Evolutionary conservation across 2,113 vertebrate genomes (phyloP).

Genomic region (Leptosomus discolor): DNA sequence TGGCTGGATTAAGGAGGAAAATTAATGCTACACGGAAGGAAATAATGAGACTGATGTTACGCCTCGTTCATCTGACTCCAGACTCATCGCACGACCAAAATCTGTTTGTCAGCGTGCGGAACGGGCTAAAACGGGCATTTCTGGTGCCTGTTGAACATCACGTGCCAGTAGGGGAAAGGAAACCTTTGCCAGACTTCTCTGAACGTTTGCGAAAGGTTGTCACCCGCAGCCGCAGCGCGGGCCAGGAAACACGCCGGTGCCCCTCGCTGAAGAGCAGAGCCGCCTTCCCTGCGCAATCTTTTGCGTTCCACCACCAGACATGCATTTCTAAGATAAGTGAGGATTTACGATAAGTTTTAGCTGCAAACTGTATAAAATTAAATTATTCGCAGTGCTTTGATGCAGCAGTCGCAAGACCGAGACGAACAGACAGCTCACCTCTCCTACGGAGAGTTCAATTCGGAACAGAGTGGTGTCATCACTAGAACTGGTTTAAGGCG

Average conservation of each 20-base stretch:
- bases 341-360: neutral
- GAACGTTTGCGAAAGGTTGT: too few relatives aligned
- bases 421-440: neutral
- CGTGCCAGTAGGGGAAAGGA: rapidly evolving
- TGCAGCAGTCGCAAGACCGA: neutral
- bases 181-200: rapidly evolving
- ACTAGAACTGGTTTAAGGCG: neutral
- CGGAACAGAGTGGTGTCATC: neutral
- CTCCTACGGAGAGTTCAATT: neutral
- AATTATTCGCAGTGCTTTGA: neutral
- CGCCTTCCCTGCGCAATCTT: too few relatives aligned
- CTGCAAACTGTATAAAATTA: neutral
- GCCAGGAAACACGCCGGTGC: rapidly evolving
- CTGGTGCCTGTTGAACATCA: rapidly evolving
- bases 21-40: neutral
- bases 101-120: neutral
- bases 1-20: neutral
- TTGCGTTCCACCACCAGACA: neutral
- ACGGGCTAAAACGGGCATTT: rapidly evolving
- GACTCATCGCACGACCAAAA: rapidly evolving
- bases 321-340: neutral
- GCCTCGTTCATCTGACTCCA: neutral
- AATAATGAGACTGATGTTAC: neutral
- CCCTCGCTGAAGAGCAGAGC: rapidly evolving
- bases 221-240: rapidly evolving